These are phyloP conservation scores for Magallana ariakensis DNA, from an alignment of 1,140 invertebrate genomes.

Conservation along the genomic window DNA sequence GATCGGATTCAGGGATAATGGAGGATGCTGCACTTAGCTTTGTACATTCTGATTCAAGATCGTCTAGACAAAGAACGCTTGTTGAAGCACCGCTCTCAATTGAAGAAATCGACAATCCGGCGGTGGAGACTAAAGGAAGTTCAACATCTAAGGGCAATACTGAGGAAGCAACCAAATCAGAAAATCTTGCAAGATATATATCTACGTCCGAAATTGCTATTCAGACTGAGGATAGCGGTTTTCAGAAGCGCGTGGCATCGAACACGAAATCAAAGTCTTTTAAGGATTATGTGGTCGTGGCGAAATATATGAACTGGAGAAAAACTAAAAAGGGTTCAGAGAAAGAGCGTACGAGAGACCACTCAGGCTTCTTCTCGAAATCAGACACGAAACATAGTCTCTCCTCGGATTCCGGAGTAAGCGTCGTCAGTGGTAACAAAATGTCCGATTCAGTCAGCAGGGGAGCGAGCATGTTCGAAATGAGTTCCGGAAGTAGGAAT, in stretches of 20 bases:
- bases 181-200: neutral
- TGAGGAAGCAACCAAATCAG: neutral
- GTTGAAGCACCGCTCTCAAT: neutral
- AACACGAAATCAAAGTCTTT: neutral
- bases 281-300: neutral
- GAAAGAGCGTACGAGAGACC: neutral
- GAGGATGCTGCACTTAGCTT: neutral
- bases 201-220: slow-evolving; percentile 1
- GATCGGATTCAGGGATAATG: slow-evolving; percentile 41
- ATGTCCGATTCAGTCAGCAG: too few species aligned
- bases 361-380: neutral
- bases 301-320: slow-evolving; percentile 20
- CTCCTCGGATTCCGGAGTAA: neutral
- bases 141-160: neutral
- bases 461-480: too few species aligned
- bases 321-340: neutral
- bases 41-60: neutral
- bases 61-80: neutral
- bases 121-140: neutral
- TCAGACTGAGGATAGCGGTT: neutral
- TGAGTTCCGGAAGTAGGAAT: neutral
- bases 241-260: neutral
- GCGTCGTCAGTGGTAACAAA: neutral
- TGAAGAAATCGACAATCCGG: slow-evolving; percentile 11
- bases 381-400: slow-evolving; percentile 6